Percentiles rank a stretch among this genome's conserved stretches.
These are phyloP conservation scores for Odobenus rosmarus DNA, from an alignment of 2,113 vertebrate genomes.

Conservation along the genomic window DNA sequence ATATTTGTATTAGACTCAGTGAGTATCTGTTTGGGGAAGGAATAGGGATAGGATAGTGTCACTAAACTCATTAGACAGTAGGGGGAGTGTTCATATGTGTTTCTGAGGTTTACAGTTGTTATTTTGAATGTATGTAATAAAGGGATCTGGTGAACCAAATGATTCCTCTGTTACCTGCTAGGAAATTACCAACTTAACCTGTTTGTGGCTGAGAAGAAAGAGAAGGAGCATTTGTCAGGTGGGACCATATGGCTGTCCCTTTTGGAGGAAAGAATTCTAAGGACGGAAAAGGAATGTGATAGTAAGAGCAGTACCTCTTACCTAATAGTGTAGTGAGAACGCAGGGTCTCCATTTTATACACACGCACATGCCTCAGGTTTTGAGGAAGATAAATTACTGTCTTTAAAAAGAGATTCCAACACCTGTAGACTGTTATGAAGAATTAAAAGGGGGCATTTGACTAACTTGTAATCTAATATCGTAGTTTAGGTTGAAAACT, in stretches of 20 bases:
- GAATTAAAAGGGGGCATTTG: neutral
- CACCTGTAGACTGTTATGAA: neutral
- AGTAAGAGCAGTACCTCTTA: neutral
- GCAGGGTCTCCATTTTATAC: neutral
- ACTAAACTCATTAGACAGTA: neutral
- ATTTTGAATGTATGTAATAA: slow-evolving; percentile 19
- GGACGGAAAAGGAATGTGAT: neutral
- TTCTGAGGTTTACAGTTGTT: slow-evolving; percentile 28
- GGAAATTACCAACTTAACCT: neutral
- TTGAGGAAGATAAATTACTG: slow-evolving; percentile 36
- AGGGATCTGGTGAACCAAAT: neutral
- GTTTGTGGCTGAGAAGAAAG: neutral
- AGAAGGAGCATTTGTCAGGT: neutral
- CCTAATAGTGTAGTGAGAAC: neutral
- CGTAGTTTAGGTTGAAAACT: neutral
- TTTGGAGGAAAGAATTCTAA: slow-evolving; percentile 35
- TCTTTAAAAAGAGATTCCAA: neutral
- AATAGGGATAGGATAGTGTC: neutral
- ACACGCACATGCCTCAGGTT: neutral
- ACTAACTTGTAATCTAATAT: neutral
- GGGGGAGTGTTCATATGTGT: neutral
- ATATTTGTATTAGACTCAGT: neutral
- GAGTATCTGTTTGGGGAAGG: neutral
- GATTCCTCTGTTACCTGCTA: neutral
- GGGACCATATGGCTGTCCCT: neutral